Evolutionary conservation across 2,797 vertebrate genomes (phyloP), one percentile per base, ranked within the genome.

Genomic region (Pelochelys cantorii): DNA sequence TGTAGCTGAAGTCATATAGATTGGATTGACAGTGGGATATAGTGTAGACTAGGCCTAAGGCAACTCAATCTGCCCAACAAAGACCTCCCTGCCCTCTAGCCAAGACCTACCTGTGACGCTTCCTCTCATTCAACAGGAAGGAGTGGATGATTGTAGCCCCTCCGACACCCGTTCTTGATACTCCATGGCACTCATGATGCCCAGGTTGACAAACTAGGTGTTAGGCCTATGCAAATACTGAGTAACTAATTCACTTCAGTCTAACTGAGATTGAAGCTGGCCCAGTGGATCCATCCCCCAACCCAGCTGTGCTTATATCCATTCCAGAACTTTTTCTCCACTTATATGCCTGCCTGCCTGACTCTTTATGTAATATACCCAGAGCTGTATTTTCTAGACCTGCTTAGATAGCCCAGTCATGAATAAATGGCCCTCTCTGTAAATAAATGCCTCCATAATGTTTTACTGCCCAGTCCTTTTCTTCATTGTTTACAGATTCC

Each of bases 321-420:
- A 96, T 92, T 77, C 96, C 94, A 7, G 81, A 96, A 96, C 90
- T 65, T 95, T 97, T 96, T 96, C 95, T 97, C 95, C 95, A 96
- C 88, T 71, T 94, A 93, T 95, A 93, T 95, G 97, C 95, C 97
- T 96, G 97, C 95, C 97, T 96, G 95, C 96, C 93, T 95, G 88
- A 93, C 90, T 96, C 95, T 37, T 68, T 92, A 84, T 95, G 96
- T 97, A 93, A 96, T 95, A 94, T 87, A 94, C 94, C 90, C 95
- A 92, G 95, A 97, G 96, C 95, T 97, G 96, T 93, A 95, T 92
- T 96, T 97, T 96, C 96, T 94, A 96, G 95, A 95, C 92, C 91
- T 95, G 92, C 89, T 78, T 96, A 84, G 84, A 92, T 79, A 94
- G 94, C 84, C 95, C 57, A 93, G 86, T 94, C 95, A 94, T 94